Conservation (phyloP, 2,888 invertebrate genomes). For the Nemapogon koenigi region DNA sequence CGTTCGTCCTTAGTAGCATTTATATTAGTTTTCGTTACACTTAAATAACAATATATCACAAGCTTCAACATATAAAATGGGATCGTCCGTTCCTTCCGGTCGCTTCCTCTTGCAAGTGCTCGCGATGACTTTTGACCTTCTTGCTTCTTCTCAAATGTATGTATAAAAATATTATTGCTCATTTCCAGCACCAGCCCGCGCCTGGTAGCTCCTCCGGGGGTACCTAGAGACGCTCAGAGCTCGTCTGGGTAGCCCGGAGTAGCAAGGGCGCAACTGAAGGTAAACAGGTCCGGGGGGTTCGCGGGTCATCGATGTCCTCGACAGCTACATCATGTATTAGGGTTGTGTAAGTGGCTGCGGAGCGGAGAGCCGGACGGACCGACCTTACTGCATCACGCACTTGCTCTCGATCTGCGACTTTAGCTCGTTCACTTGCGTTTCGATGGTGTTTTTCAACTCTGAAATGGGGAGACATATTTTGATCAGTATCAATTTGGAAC, state of each 20-base stretch:
- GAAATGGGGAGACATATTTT: conserved; percentile 45
- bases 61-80: conserved; percentile 58
- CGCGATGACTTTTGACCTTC: conserved; percentile 10
- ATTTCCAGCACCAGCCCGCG: conserved; percentile 50
- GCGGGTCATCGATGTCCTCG: conserved; percentile 35
- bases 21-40: conserved; percentile 57
- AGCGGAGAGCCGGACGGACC: conserved; percentile 14
- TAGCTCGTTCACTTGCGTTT: conserved; percentile 95
- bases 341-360: background rate
- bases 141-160: conserved; percentile 47
- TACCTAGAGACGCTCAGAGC: too few relatives aligned
- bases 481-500: conserved; percentile 9
- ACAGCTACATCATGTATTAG: conserved; percentile 61
- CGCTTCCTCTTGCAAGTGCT: too few relatives aligned
- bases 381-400: conserved; percentile 91
- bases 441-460: conserved; percentile 97
- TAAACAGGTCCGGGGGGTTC: background rate
- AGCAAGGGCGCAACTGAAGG: background rate
- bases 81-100: conserved; percentile 19
- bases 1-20: conserved; percentile 38
- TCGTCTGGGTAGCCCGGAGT: background rate
- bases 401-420: conserved; percentile 96
- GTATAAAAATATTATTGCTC: conserved; percentile 66
- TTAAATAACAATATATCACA: conserved; percentile 66
- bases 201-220: conserved; percentile 23